Evolutionary conservation across 92 coral and sea anemone genomes (phyloP).

Genomic region (Phenganax subtilis): DNA sequence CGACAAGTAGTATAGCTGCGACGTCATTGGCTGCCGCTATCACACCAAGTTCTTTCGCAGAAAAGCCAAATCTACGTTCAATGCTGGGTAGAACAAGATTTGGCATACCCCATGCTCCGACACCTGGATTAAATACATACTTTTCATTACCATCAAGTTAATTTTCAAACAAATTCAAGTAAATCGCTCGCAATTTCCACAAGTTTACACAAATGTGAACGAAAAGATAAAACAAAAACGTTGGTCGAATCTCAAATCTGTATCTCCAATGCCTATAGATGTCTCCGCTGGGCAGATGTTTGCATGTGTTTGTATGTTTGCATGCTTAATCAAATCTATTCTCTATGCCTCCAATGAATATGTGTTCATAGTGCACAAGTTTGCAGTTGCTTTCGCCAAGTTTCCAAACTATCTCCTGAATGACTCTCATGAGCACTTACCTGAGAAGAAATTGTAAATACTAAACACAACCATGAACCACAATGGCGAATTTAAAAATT

Average conservation of each 20-base stretch:
- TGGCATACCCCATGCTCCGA: conserved; percentile 68
- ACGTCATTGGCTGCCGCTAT: conserved; percentile 85
- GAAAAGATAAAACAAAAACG: too few relatives aligned
- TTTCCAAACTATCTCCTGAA: too few relatives aligned
- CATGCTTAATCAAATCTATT: too few relatives aligned
- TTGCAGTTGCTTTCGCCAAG: too few relatives aligned
- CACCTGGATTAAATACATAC: conserved; percentile 43
- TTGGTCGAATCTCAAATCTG: too few relatives aligned
- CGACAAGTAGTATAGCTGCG: conserved; percentile 63
- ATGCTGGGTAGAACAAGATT: conserved; percentile 62
- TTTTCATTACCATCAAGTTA: background rate
- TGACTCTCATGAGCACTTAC: conserved; percentile 35
- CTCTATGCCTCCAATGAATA: too few relatives aligned
- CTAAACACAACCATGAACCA: conserved; percentile 60
- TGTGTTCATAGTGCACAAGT: too few relatives aligned
- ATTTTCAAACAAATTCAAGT: background rate
- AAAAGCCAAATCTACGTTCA: conserved; percentile 75
- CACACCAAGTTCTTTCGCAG: conserved; percentile 68
- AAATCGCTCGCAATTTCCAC: background rate
- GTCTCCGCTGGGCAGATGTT: too few relatives aligned
- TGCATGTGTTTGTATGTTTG: too few relatives aligned
- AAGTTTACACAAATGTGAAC: background rate
- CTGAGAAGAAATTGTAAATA: conserved; percentile 58
- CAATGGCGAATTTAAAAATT: conserved; percentile 62
- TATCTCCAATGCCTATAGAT: too few relatives aligned